These are phyloP conservation scores for Nasua narica DNA, from an alignment of 2,797 vertebrate species.

Conservation along the genomic window DNA sequence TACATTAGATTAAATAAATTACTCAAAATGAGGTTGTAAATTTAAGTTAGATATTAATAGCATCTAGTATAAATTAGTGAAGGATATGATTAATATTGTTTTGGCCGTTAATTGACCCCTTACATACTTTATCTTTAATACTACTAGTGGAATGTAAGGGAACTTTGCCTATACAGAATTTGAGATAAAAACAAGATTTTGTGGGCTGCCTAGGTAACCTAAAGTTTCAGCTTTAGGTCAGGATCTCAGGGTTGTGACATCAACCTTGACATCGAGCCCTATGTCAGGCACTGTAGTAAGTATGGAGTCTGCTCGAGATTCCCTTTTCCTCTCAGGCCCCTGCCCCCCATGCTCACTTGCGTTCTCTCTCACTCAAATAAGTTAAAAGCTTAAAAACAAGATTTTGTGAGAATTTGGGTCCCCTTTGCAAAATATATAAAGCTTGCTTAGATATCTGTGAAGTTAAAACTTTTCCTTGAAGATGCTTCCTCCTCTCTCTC, in stretches of 20 bases:
- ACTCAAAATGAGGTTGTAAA: not conserved
- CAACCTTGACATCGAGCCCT: too few relatives aligned
- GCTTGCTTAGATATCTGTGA: not conserved
- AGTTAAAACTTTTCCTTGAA: not conserved
- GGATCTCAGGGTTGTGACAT: too few relatives aligned
- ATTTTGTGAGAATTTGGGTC: not conserved
- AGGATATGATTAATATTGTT: not conserved
- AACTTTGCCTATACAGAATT: not conserved
- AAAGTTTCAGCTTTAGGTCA: too few relatives aligned
- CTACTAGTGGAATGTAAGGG: not conserved
- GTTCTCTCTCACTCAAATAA: too few relatives aligned
- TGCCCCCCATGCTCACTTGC: too few relatives aligned
- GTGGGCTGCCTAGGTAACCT: not conserved
- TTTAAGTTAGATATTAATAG: conserved; percentile 13
- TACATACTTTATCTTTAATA: not conserved
- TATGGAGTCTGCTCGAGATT: too few relatives aligned
- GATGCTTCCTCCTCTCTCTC: too few relatives aligned
- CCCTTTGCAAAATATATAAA: not conserved
- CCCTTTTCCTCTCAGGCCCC: too few relatives aligned
- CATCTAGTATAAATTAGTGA: not conserved
- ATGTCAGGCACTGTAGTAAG: too few relatives aligned
- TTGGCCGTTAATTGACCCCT: not conserved
- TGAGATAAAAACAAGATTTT: not conserved
- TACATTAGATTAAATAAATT: not conserved
- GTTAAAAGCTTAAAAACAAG: not conserved